A percentile compares a stretch with the other conserved stretches of the same genome.
Evolutionary conservation across 1,140 invertebrate species (phyloP).

Genomic region (Ceratina australensis): DNA sequence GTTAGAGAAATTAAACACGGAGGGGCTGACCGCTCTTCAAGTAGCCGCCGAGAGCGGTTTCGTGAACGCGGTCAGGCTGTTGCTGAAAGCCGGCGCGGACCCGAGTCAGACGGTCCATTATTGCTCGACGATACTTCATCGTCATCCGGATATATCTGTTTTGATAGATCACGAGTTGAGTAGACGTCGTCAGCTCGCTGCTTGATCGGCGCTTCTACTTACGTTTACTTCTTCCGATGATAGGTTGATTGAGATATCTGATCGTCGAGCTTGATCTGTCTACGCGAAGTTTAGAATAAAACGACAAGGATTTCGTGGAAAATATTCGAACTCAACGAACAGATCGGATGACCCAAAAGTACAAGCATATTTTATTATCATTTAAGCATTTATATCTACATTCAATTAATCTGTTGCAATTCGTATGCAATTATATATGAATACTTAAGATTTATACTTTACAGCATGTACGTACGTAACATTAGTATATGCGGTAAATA

Average conservation of each 20-base stretch:
- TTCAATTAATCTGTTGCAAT: too few relatives aligned
- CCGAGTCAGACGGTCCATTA: constrained; percentile 58
- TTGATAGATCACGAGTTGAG: constrained; percentile 69
- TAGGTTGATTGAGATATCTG: not conserved
- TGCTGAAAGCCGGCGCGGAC: constrained; percentile 70
- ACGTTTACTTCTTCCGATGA: not conserved
- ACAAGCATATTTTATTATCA: not conserved
- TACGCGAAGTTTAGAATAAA: constrained; percentile 6
- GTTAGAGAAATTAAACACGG: constrained; percentile 72
- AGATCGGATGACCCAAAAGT: not conserved
- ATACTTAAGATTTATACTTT: not conserved
- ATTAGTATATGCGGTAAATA: not conserved
- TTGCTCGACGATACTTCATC: constrained; percentile 61
- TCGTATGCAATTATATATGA: not conserved
- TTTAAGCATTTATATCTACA: not conserved
- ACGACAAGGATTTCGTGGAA: not conserved
- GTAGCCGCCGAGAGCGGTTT: constrained; percentile 77
- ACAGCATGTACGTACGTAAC: constrained; percentile 14
- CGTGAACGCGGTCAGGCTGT: constrained; percentile 67
- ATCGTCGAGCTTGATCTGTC: not conserved
- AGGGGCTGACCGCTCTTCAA: constrained; percentile 74
- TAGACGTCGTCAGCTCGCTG: constrained; percentile 69
- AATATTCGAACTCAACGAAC: not conserved
- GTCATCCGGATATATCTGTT: constrained; percentile 67
- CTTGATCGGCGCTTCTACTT: constrained; percentile 47